A percentile compares a stretch with the other conserved stretches of the same genome.
These are phyloP conservation scores for Diarsia rubi DNA, from an alignment of 2,888 invertebrate genomes.

Conservation along the genomic window DNA sequence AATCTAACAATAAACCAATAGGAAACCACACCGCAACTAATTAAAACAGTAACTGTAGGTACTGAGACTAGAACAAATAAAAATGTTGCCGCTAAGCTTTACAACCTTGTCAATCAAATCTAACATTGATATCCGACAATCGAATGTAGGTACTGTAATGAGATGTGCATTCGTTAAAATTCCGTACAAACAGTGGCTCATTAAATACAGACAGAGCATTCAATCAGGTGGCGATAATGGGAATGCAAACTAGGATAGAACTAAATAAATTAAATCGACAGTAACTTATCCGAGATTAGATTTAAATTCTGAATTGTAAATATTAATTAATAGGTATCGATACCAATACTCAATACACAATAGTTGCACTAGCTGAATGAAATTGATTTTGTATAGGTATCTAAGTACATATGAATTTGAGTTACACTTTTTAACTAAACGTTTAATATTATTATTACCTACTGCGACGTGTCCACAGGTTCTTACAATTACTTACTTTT, in stretches of 20 bases:
- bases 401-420: no score
- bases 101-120: conserved; percentile 57
- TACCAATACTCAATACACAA: no score
- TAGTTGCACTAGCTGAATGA: no score
- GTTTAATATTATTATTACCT: no score
- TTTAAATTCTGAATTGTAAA: no score
- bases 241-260: conserved; percentile 18
- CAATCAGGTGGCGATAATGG: conserved; percentile 50
- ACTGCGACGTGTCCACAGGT: no score
- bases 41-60: neutral
- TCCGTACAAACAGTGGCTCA: conserved; percentile 9
- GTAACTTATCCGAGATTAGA: no score
- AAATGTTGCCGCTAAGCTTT: neutral
- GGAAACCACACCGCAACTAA: neutral
- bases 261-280: neutral
- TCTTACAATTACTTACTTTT: no score
- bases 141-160: conserved; percentile 58
- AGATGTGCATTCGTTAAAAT: conserved; percentile 60
- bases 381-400: no score
- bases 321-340: no score
- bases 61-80: neutral
- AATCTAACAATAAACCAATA: neutral
- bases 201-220: conserved; percentile 43
- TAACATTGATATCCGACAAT: conserved; percentile 31
- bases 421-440: no score